phyloP scores from a whole-genome alignment of 2,113 vertebrate genomes.

The Lepisosteus oculatus region DNA sequence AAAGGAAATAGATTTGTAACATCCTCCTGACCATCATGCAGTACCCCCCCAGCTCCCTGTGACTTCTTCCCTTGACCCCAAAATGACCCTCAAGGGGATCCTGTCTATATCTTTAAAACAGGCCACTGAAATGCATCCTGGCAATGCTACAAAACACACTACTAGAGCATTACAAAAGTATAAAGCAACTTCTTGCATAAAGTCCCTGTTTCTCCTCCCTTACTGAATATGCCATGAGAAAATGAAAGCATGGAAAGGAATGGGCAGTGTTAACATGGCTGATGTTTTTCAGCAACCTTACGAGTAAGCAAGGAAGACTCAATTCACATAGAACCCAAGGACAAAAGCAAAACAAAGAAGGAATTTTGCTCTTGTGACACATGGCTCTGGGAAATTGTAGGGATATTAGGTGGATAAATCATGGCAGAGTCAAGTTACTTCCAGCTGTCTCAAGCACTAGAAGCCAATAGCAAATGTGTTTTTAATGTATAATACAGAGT shows the following conservation, averaged over 20 bases:
- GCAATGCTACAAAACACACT: constrained; percentile 56
- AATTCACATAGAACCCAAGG: constrained; percentile 67
- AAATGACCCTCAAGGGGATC: constrained; percentile 62
- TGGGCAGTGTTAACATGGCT: too few relatives aligned
- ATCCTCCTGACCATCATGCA: constrained; percentile 65
- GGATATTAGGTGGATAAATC: constrained; percentile 66
- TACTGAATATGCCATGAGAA: too few relatives aligned
- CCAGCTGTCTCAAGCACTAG: constrained; percentile 67
- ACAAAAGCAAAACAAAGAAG: constrained; percentile 62
- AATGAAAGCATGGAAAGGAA: too few relatives aligned
- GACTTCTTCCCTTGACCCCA: constrained; percentile 45
- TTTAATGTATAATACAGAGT: constrained; percentile 57
- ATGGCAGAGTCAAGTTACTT: constrained; percentile 65
- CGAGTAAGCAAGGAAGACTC: constrained; percentile 52
- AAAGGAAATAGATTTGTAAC: constrained; percentile 72
- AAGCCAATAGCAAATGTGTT: constrained; percentile 50
- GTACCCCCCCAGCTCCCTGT: constrained; percentile 29
- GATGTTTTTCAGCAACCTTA: constrained; percentile 33
- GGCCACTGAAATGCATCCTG: constrained; percentile 67
- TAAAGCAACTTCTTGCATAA: constrained; percentile 64
- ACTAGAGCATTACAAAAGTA: constrained; percentile 32
- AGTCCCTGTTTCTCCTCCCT: constrained; percentile 42
- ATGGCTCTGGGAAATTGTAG: constrained; percentile 68
- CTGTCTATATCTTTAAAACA: constrained; percentile 74
- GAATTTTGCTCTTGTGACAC: constrained; percentile 60